A percentile compares a stretch with the other conserved stretches of the same genome.
Conservation (phyloP, 2,113 vertebrate species). For the Pseudonaja textilis region DNA sequence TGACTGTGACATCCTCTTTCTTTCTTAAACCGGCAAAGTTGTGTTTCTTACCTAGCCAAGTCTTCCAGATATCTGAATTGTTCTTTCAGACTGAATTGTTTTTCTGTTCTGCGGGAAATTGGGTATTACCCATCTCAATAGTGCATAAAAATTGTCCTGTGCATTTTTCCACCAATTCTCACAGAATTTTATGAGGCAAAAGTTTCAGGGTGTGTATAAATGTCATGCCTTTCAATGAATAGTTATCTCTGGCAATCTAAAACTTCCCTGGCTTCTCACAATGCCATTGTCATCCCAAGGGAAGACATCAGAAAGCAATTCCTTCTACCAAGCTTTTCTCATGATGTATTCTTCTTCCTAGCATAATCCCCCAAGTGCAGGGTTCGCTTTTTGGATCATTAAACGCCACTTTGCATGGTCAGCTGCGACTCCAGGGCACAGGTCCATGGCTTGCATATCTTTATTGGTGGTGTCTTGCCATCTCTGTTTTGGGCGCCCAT, state of each 20-base stretch:
- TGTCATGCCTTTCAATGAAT: neutral
- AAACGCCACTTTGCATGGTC: too few relatives aligned
- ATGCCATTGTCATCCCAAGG: neutral
- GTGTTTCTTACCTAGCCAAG: neutral
- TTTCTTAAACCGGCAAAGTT: neutral
- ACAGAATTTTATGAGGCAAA: neutral
- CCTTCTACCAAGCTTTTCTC: neutral
- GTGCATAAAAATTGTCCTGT: neutral
- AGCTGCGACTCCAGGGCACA: too few relatives aligned
- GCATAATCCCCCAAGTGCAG: too few relatives aligned
- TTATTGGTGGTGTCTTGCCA: too few relatives aligned
- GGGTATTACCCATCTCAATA: neutral
- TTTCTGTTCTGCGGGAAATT: neutral
- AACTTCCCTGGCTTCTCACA: neutral
- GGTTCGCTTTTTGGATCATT: too few relatives aligned
- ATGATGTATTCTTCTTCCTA: too few relatives aligned
- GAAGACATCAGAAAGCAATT: neutral
- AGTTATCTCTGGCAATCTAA: neutral
- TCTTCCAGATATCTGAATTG: accelerated
- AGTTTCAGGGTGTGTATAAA: neutral
- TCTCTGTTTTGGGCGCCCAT: too few relatives aligned
- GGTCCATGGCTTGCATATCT: too few relatives aligned
- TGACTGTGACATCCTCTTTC: neutral
- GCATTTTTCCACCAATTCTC: neutral
- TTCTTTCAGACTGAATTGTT: neutral